These are phyloP conservation scores for Koerneria pararmatus DNA, from an alignment of 2,888 invertebrate genomes.

Conservation along the genomic window DNA sequence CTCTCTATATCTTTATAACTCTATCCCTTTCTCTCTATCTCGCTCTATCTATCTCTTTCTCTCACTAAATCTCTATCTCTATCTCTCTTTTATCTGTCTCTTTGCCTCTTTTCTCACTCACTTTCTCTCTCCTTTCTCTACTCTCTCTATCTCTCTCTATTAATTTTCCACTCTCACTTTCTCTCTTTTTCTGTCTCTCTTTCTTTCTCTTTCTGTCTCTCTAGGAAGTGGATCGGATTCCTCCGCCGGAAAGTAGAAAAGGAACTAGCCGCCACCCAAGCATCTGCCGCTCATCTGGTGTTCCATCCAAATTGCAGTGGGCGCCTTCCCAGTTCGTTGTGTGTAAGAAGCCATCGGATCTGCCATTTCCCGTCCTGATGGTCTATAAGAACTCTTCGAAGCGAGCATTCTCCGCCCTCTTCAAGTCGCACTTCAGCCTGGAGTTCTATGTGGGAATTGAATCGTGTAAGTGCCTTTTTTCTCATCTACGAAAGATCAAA, in stretches of 20 bases:
- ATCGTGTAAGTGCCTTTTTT: conserved; percentile 13
- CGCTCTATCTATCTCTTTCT: not conserved
- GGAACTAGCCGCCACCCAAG: too few relatives aligned
- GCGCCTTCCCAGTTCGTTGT: conserved; percentile 16
- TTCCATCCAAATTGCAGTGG: conserved; percentile 16
- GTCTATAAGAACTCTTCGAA: conserved; percentile 21
- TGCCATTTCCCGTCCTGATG: conserved; percentile 15
- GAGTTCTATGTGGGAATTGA: conserved; percentile 18
- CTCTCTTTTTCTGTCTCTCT: conserved; percentile 6
- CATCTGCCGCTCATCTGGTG: not conserved
- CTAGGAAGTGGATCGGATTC: not conserved
- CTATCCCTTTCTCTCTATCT: not conserved
- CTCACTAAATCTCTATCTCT: not conserved
- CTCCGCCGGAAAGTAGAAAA: too few relatives aligned
- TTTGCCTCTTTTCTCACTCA: not conserved
- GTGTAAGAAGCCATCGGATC: conserved; percentile 22
- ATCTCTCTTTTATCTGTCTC: not conserved
- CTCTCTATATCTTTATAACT: not conserved
- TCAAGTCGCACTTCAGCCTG: conserved; percentile 7
- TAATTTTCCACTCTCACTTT: not conserved
- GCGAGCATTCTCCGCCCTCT: conserved; percentile 11
- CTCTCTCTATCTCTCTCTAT: not conserved
- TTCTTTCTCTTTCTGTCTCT: not conserved
- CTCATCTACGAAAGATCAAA: not conserved
- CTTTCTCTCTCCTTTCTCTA: not conserved